Conservation (phyloP, 2,797 vertebrate species). For the Lemur catta region DNA sequence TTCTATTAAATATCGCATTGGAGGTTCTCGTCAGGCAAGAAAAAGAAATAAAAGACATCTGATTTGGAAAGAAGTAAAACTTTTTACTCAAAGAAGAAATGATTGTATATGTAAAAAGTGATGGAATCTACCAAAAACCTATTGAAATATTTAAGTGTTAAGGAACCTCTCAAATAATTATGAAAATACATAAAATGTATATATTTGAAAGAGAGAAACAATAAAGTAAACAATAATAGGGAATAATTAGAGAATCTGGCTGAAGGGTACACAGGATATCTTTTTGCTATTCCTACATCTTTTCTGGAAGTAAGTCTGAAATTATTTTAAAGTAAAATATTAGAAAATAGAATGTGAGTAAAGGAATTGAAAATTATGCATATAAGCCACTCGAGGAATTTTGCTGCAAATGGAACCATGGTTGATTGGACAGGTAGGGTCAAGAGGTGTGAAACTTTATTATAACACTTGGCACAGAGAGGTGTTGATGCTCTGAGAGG, state of each 20-base stretch:
- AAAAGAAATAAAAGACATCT: background rate
- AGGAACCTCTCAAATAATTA: background rate
- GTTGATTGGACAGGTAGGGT: background rate
- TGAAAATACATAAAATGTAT: background rate
- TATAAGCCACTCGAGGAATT: background rate
- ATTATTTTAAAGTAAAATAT: constrained; percentile 13
- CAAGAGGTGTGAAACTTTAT: background rate
- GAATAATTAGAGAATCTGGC: background rate
- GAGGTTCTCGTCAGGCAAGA: background rate
- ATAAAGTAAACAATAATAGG: background rate
- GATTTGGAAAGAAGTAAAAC: background rate
- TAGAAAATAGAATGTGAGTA: background rate
- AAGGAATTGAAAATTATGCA: background rate
- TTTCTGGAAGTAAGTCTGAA: background rate
- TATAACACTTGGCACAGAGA: background rate
- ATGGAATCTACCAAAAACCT: background rate
- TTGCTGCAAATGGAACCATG: background rate
- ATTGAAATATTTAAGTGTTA: constrained; percentile 5
- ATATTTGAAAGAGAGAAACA: background rate
- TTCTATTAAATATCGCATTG: background rate
- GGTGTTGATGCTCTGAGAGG: background rate
- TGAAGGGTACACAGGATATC: background rate
- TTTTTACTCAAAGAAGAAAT: background rate
- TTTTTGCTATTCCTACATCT: background rate
- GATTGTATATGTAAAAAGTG: background rate